Evolutionary conservation across 1,140 invertebrate species (phyloP).

Genomic region (Hydropsyche tenuis): DNA sequence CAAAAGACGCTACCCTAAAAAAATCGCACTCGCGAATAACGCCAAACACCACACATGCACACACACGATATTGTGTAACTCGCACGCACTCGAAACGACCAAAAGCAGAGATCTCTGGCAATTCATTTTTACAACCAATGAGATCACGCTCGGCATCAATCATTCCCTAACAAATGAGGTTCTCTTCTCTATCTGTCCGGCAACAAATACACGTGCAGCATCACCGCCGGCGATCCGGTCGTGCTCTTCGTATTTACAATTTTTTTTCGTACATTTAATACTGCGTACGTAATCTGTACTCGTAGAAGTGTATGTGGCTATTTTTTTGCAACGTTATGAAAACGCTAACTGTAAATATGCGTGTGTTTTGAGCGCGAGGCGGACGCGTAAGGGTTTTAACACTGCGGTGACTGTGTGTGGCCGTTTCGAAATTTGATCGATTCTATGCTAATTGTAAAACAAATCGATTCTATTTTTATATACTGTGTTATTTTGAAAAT

Average conservation of each 20-base stretch:
- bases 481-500: too few relatives aligned
- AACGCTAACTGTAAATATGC: slow-evolving; percentile 23
- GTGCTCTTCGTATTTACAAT: slow-evolving; percentile 7
- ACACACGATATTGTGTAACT: too few relatives aligned
- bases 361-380: background rate
- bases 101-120: background rate
- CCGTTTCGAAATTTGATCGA: too few relatives aligned
- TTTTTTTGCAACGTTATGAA: slow-evolving; percentile 22
- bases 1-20: too few relatives aligned
- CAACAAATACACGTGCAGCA: slow-evolving; percentile 26
- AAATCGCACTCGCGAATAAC: too few relatives aligned
- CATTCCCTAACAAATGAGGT: slow-evolving; percentile 36
- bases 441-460: too few relatives aligned
- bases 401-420: too few relatives aligned
- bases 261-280: background rate
- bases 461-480: too few relatives aligned
- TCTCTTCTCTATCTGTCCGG: slow-evolving; percentile 21
- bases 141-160: slow-evolving; percentile 37
- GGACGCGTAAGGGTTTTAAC: too few relatives aligned
- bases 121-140: slow-evolving; percentile 32
- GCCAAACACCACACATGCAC: too few relatives aligned
- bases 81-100: background rate
- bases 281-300: background rate
- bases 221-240: slow-evolving; percentile 9
- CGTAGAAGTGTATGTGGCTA: background rate